Evolutionary conservation across 2,888 invertebrate species (phyloP).

Genomic region (Andrena camellia): DNA sequence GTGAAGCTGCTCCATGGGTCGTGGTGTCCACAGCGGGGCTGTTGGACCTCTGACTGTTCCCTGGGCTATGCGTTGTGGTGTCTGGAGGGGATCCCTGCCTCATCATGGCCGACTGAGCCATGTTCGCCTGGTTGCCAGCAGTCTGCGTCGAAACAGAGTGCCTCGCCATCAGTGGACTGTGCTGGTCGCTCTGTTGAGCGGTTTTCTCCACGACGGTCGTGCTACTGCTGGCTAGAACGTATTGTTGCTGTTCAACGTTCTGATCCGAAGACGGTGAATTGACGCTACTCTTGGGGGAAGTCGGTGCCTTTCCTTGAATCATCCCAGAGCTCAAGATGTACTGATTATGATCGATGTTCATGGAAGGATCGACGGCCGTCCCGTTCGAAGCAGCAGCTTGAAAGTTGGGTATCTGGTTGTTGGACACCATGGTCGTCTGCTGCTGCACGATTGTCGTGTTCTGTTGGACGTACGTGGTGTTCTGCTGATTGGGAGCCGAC

Average conservation of each 20-base stretch:
- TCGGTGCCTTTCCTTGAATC: constrained; percentile 79
- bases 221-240: constrained; percentile 74
- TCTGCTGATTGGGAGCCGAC: constrained; percentile 87
- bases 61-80: constrained; percentile 94
- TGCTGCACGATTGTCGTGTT: constrained; percentile 95
- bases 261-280: constrained; percentile 81
- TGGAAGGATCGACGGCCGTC: constrained; percentile 80
- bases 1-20: constrained; percentile 83
- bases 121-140: constrained; percentile 84
- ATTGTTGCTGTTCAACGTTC: constrained; percentile 82
- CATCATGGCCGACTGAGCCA: constrained; percentile 84
- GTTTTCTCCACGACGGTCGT: constrained; percentile 77
- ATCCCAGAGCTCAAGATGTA: constrained; percentile 81
- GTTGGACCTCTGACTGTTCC: constrained; percentile 83
- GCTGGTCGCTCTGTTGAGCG: constrained; percentile 77
- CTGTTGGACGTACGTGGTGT: constrained; percentile 92
- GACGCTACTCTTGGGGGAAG: constrained; percentile 78
- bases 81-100: constrained; percentile 90
- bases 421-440: constrained; percentile 92
- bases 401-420: constrained; percentile 87
- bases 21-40: constrained; percentile 84
- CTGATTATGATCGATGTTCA: constrained; percentile 88
- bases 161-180: constrained; percentile 84
- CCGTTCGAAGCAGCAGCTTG: constrained; percentile 75
- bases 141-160: constrained; percentile 93